Percentiles rank a stretch among this genome's conserved stretches.
Evolutionary conservation across 2,797 vertebrate genomes (phyloP).

Genomic region (Synaphobranchus kaupii): DNA sequence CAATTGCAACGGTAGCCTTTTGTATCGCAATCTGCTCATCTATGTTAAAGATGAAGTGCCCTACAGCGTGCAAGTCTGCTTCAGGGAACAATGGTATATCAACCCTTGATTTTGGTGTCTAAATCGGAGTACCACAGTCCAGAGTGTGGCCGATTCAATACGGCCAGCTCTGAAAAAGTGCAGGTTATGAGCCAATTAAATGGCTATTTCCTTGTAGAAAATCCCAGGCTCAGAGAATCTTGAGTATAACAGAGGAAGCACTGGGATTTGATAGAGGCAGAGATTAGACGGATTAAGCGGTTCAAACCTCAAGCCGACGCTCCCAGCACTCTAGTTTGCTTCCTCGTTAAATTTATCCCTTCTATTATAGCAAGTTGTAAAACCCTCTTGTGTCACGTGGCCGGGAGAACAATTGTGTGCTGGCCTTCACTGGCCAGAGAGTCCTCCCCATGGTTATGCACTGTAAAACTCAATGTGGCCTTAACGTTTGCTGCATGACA

Average conservation of each 20-base stretch:
- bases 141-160: slow-evolving; percentile 11
- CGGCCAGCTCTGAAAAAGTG: slow-evolving; percentile 21
- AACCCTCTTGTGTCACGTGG: neutral
- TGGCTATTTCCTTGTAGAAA: slow-evolving; percentile 8
- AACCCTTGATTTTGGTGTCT: slow-evolving; percentile 14
- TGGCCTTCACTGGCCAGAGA: neutral
- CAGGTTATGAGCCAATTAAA: slow-evolving; percentile 29
- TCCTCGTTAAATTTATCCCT: neutral
- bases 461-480: neutral
- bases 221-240: neutral
- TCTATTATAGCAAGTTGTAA: neutral
- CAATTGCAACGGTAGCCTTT: slow-evolving; percentile 37
- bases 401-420: neutral
- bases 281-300: neutral
- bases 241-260: slow-evolving; percentile 11
- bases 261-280: neutral
- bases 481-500: neutral
- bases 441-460: neutral
- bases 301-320: neutral
- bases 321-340: slow-evolving; percentile 4
- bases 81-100: slow-evolving; percentile 23
- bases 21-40: slow-evolving; percentile 50
- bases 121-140: slow-evolving; percentile 28
- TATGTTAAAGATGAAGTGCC: slow-evolving; percentile 41
- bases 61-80: neutral